Evolutionary conservation across 2,888 invertebrate species (phyloP), one percentile per base, ranked within the genome.

Genomic region (Sylvicola cinctus): DNA sequence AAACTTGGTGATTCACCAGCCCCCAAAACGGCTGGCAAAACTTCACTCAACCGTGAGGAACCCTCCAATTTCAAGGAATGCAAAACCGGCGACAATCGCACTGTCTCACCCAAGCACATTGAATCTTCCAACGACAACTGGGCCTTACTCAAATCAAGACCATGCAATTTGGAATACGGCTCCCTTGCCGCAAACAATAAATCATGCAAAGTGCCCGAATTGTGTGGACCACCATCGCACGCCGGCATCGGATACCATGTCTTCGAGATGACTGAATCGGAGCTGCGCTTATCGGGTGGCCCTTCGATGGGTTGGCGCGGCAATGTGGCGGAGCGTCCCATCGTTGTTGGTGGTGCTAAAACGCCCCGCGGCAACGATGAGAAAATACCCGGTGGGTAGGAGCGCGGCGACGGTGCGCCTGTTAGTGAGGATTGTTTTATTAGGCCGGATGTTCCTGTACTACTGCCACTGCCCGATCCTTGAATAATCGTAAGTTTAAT

Each of bases 121-220:
- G 65, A 61, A 47, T 66, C 66, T 44, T 64, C 59, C 33, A 63
- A 55, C 40, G 60, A 62, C 43, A 65, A 47, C 39, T 65, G 60
- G 48, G 65, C 65, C 47, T 66, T 65, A 43, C 62, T 64, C 40
- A 66, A 60, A 50, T 66, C 65, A 39, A 66, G 48, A 38, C 62
- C 62, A 43, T 62, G 54, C 38, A 66, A 50, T 43, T 62, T 61
- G 43, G 64, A 64, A 39, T 52, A 56, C 5, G 62, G 57, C 36
- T 61, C 60, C 31, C 65, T 55, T 41, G 51, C 53, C 23, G 53
- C 58, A 23, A 55, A 48, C 8, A 51, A 39, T 8, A 51, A 43
- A 33, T 50, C 50, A 38, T 52, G 51, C 6, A 49, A 40, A 11
- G 48, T 49, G 27, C 50, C 49, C 16, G 49, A 50, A 43, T 46